phyloP scores from a whole-genome alignment of 2,797 vertebrate genomes.

The Prunella strophiata region DNA sequence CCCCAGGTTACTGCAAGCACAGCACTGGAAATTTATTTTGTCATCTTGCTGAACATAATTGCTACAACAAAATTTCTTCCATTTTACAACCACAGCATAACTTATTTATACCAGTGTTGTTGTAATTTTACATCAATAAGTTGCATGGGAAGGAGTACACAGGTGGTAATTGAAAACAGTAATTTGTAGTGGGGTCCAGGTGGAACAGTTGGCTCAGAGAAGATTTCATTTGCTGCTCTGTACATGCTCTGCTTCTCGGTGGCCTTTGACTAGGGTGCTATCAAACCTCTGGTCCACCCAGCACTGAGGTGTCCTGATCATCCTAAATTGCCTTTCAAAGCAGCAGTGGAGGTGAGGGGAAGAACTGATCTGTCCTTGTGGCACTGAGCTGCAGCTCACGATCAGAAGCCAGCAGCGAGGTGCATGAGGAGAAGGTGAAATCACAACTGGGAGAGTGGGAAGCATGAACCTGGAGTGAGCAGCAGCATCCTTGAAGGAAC shows the following conservation, averaged over 20 bases:
- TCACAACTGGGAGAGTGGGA: not conserved
- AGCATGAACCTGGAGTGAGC: not conserved
- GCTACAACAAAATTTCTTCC: constrained; percentile 86
- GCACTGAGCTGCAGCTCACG: not conserved
- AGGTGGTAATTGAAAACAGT: constrained; percentile 86
- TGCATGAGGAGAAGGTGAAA: not conserved
- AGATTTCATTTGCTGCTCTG: constrained; percentile 51
- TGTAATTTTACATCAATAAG: constrained; percentile 86
- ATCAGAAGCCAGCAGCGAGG: not conserved
- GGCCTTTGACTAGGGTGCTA: constrained; percentile 14
- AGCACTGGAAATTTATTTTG: constrained; percentile 86
- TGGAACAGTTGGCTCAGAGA: constrained; percentile 76
- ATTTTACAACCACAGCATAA: constrained; percentile 84
- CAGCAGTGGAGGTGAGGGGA: not conserved
- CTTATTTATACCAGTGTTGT: constrained; percentile 85
- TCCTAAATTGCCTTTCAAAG: not conserved
- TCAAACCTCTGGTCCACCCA: not conserved
- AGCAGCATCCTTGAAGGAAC: not conserved
- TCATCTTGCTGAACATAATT: constrained; percentile 88
- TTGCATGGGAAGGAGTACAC: constrained; percentile 84
- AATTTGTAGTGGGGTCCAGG: constrained; percentile 81
- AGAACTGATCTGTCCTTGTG: not conserved
- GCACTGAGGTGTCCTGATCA: not conserved
- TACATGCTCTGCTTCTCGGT: not conserved
- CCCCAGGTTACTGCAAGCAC: constrained; percentile 84